Evolutionary conservation across 2,797 vertebrate species (phyloP).

Genomic region (Lacerta viridis): DNA sequence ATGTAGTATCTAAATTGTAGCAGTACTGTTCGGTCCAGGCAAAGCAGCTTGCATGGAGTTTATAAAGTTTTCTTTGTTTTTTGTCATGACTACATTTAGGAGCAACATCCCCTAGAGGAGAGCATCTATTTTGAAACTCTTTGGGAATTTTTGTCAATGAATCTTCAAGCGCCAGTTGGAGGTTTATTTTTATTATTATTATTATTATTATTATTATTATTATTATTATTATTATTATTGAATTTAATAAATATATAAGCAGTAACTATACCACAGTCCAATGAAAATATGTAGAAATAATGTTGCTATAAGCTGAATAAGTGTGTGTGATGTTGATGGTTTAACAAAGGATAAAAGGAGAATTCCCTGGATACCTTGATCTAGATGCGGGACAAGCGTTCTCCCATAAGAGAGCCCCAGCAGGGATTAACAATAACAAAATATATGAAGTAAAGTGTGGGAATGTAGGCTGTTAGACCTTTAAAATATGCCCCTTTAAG

Average conservation of each 20-base stretch:
- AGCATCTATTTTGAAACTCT: neutral
- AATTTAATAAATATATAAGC: constrained; percentile 7
- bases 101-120: neutral
- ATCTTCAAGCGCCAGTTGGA: neutral
- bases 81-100: neutral
- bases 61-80: constrained; percentile 16
- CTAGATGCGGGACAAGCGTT: too few relatives aligned
- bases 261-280: constrained; percentile 42
- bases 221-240: too few relatives aligned
- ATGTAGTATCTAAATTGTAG: constrained; percentile 31
- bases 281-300: constrained; percentile 39
- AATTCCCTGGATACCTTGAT: too few relatives aligned
- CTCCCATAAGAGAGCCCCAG: too few relatives aligned
- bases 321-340: neutral
- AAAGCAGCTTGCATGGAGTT: neutral
- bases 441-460: too few relatives aligned
- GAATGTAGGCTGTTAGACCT: too few relatives aligned
- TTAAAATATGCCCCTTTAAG: too few relatives aligned
- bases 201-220: too few relatives aligned
- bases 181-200: too few relatives aligned
- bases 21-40: neutral
- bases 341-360: too few relatives aligned
- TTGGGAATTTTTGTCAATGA: neutral
- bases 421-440: too few relatives aligned
- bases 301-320: neutral